Evolutionary conservation across 2,797 vertebrate genomes (phyloP).

Genomic region (Hemitrygon akajei): DNA sequence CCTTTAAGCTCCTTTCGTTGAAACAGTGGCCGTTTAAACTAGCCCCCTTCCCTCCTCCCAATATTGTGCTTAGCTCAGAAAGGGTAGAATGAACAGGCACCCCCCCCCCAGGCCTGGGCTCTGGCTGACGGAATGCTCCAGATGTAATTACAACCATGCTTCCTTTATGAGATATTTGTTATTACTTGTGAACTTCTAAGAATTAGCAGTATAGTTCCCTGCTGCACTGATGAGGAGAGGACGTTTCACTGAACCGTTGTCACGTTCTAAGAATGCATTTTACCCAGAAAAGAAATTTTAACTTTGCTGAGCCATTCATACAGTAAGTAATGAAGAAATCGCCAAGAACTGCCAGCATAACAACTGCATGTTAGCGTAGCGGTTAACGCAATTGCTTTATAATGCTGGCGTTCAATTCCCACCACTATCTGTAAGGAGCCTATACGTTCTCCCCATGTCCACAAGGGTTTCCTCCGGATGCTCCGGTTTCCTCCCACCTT

Average conservation of each 20-base stretch:
- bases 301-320: not conserved
- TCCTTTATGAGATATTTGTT: not conserved
- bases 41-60: too few species aligned
- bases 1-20: too few species aligned
- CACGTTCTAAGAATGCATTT: not conserved
- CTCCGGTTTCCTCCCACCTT: too few species aligned
- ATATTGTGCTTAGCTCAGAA: not conserved
- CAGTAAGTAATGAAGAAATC: too few species aligned
- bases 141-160: slow-evolving; percentile 4
- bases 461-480: too few species aligned
- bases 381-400: too few species aligned
- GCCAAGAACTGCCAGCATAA: too few species aligned
- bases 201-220: not conserved
- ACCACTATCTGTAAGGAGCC: too few species aligned
- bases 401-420: too few species aligned
- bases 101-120: not conserved
- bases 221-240: not conserved
- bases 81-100: not conserved
- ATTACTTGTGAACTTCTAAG: not conserved
- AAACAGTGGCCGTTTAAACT: too few species aligned
- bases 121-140: not conserved
- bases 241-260: not conserved
- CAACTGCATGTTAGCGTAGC: too few species aligned
- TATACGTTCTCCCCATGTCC: too few species aligned
- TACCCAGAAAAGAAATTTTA: not conserved